Evolutionary conservation across 2,113 vertebrate species (phyloP).

Genomic region (Hypanus sabinus): DNA sequence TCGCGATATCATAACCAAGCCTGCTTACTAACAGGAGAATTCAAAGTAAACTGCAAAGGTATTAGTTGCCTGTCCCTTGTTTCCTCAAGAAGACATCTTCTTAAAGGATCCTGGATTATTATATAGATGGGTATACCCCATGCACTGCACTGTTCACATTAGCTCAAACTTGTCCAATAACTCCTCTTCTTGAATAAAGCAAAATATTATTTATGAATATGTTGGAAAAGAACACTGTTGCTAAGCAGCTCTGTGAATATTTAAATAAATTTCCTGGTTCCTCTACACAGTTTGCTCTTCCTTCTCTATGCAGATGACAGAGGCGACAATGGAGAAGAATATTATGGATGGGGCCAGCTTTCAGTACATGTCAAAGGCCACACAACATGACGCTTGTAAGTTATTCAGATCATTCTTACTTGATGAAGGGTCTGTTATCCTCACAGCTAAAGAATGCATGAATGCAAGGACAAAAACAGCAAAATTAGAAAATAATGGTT

Average conservation of each 20-base stretch:
- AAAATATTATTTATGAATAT: neutral
- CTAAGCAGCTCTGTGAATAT: constrained; percentile 25
- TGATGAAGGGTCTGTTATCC: constrained; percentile 92
- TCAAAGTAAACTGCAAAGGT: neutral
- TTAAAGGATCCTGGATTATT: neutral
- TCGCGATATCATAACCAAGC: neutral
- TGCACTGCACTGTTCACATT: neutral
- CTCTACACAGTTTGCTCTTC: constrained; percentile 69
- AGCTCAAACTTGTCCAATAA: neutral
- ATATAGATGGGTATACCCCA: neutral
- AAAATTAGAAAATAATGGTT: constrained; percentile 60
- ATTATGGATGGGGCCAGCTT: constrained; percentile 21
- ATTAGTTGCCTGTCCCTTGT: neutral
- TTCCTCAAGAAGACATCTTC: neutral
- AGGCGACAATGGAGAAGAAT: constrained; percentile 57
- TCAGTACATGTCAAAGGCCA: constrained; percentile 54
- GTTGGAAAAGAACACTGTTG: neutral
- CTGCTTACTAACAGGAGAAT: neutral
- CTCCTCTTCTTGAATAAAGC: neutral
- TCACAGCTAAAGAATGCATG: constrained; percentile 79
- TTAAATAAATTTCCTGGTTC: neutral
- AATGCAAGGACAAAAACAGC: constrained; percentile 69
- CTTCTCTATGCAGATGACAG: constrained; percentile 68
- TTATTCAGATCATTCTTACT: constrained; percentile 83
- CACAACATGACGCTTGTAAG: constrained; percentile 70